Conservation (phyloP, 1,140 invertebrate species). For the Archivesica marissinica region DNA sequence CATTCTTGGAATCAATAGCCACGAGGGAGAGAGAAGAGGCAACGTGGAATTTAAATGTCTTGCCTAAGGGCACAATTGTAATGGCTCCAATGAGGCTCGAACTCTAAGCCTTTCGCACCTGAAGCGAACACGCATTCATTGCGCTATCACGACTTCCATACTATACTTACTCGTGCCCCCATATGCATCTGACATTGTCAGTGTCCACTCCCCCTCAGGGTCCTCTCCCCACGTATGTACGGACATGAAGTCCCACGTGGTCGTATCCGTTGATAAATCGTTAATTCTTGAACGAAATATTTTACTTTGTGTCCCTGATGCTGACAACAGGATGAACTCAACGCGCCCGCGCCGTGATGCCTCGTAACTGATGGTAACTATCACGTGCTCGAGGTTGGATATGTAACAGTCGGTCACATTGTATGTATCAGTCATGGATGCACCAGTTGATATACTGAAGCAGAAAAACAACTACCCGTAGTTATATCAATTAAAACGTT, state of each 20-base stretch:
- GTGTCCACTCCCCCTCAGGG: conserved; percentile 10
- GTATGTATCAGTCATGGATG: neutral
- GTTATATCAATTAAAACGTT: too few species aligned
- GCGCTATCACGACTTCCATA: too few species aligned
- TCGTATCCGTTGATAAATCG: neutral
- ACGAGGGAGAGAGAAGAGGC: too few species aligned
- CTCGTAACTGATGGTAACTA: neutral
- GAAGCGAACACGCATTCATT: too few species aligned
- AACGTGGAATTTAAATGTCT: too few species aligned
- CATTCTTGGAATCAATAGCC: too few species aligned
- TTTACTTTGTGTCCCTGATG: neutral
- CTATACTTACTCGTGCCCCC: conserved; percentile 5
- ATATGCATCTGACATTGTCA: neutral
- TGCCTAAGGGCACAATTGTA: too few species aligned
- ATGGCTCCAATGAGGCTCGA: too few species aligned
- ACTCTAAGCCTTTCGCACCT: too few species aligned
- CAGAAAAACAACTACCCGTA: neutral
- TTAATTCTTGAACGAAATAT: neutral
- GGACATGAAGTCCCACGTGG: conserved; percentile 13
- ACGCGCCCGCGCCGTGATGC: neutral
- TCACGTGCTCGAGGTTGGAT: neutral
- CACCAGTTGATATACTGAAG: neutral
- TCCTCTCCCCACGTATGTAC: conserved; percentile 13
- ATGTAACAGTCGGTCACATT: neutral
- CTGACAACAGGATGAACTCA: neutral